Conservation (phyloP, 2,888 invertebrate species). For the Rhagonycha fulva region DNA sequence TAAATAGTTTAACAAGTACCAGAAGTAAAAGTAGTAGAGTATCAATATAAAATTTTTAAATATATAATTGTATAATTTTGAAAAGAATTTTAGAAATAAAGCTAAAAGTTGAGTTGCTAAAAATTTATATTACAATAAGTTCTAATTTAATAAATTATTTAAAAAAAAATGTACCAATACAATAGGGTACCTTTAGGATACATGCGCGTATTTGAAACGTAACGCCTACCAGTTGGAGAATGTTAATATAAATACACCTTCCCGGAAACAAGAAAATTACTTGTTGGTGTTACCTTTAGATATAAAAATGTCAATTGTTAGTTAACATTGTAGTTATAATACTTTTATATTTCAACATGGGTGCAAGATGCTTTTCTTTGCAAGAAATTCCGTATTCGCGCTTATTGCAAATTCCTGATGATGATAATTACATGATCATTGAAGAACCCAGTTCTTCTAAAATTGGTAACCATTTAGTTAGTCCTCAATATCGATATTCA, state of each 20-base stretch:
- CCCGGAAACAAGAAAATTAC: constrained; percentile 33
- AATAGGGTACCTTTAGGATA: background rate
- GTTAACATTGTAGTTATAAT: background rate
- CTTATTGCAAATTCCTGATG: constrained; percentile 52
- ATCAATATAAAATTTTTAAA: too few species aligned
- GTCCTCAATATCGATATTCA: constrained; percentile 46
- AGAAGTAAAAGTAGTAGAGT: too few species aligned
- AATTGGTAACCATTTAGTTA: constrained; percentile 41
- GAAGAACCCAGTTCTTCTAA: constrained; percentile 52
- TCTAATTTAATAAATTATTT: background rate
- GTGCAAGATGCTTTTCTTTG: constrained; percentile 53
- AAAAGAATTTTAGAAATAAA: too few species aligned
- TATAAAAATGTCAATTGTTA: constrained; percentile 4
- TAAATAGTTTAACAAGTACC: too few species aligned
- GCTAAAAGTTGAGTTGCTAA: background rate
- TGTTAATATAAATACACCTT: constrained; percentile 33
- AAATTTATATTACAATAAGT: background rate
- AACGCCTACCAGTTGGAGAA: constrained; percentile 29
- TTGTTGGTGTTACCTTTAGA: constrained; percentile 29
- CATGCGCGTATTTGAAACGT: constrained; percentile 26
- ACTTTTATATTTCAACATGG: constrained; percentile 38
- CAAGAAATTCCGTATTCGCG: constrained; percentile 53
- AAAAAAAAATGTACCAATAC: background rate
- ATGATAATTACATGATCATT: constrained; percentile 52
- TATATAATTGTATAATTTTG: too few species aligned